phyloP scores from a whole-genome alignment of 1,140 invertebrate genomes.

The Lordiphosa mommai region DNA sequence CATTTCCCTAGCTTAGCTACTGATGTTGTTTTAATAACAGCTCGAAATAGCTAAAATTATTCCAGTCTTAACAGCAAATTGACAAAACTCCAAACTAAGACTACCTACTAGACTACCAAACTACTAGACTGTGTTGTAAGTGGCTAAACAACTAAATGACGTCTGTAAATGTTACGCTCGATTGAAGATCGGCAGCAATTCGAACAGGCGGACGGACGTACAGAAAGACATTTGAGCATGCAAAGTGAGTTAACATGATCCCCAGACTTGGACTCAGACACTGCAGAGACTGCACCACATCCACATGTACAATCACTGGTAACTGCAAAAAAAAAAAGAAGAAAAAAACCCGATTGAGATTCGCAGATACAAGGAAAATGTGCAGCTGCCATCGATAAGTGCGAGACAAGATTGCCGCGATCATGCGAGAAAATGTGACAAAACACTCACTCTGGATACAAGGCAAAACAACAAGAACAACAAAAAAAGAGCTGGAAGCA shows the following conservation, averaged over 20 bases:
- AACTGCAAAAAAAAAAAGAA: too few relatives aligned
- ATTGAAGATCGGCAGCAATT: constrained; percentile 45
- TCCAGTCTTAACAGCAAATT: too few relatives aligned
- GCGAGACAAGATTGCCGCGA: constrained; percentile 9
- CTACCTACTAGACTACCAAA: too few relatives aligned
- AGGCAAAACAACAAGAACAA: too few relatives aligned
- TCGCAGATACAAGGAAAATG: constrained; percentile 30
- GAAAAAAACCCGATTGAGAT: constrained; percentile 12
- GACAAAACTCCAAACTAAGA: too few relatives aligned
- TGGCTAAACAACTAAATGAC: constrained; percentile 56
- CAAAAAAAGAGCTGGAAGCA: constrained; percentile 42
- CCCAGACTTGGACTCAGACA: constrained; percentile 30
- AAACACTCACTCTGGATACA: constrained; percentile 3
- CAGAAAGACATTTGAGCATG: constrained; percentile 4
- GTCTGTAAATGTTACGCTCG: constrained; percentile 55
- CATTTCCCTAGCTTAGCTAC: too few relatives aligned
- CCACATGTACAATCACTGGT: not conserved
- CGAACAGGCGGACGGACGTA: constrained; percentile 14
- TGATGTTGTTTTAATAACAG: too few relatives aligned
- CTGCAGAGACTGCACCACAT: constrained; percentile 20
- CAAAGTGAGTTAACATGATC: constrained; percentile 34
- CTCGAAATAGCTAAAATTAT: too few relatives aligned
- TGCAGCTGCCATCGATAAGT: constrained; percentile 40
- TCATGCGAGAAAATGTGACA: constrained; percentile 56
- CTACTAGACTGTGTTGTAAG: constrained; percentile 15